These are phyloP conservation scores for Petrophora chlorosata DNA, from an alignment of 2,888 invertebrate genomes.

Conservation along the genomic window DNA sequence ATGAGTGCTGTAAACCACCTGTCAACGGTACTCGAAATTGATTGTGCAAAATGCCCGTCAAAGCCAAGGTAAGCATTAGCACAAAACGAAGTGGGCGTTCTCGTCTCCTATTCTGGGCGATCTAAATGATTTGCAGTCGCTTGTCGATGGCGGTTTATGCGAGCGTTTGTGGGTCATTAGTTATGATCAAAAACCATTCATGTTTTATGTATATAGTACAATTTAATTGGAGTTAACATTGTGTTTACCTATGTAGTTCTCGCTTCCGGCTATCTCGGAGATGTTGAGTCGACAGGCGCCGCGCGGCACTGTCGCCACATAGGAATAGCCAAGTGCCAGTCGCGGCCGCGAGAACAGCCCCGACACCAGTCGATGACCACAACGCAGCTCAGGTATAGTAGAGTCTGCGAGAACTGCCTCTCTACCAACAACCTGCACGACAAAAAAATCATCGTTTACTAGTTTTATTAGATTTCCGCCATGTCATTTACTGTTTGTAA, in stretches of 20 bases:
- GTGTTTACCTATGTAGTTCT: conserved; percentile 90
- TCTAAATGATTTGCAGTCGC: conserved; percentile 58
- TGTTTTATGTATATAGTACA: conserved; percentile 20
- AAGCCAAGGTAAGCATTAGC: conserved; percentile 53
- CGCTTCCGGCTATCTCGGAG: conserved; percentile 91
- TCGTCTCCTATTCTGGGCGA: conserved; percentile 48
- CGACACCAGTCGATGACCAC: conserved; percentile 88
- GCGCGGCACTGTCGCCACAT: conserved; percentile 92
- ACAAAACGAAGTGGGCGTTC: conserved; percentile 57
- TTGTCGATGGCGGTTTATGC: conserved; percentile 55
- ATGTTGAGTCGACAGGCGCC: conserved; percentile 95
- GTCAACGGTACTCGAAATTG: conserved; percentile 49
- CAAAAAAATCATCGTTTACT: neutral
- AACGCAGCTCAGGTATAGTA: conserved; percentile 67
- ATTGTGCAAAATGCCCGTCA: conserved; percentile 52
- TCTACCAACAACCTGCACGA: conserved; percentile 90
- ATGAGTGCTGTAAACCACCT: conserved; percentile 42
- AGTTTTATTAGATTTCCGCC: too few relatives aligned
- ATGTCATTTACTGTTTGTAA: too few relatives aligned
- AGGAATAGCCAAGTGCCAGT: conserved; percentile 92
- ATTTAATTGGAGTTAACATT: conserved; percentile 6
- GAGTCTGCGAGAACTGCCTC: conserved; percentile 91
- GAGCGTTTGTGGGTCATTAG: conserved; percentile 66
- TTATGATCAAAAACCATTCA: conserved; percentile 65
- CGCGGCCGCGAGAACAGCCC: conserved; percentile 93